Base-by-base conservation (phyloP, 1,140 invertebrate species). In the Temnothorax longispinosus region DNA sequence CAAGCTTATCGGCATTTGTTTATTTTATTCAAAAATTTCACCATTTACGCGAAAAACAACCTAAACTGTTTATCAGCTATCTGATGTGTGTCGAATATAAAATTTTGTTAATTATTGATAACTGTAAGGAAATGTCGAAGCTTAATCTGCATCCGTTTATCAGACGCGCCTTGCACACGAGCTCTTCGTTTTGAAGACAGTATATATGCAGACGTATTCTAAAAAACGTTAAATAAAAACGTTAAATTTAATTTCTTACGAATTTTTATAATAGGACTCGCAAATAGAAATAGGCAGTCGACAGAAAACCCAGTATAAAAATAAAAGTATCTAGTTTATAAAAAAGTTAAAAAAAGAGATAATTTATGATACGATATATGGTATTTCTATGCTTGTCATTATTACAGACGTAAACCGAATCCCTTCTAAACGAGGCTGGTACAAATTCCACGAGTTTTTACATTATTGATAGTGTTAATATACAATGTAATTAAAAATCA, bases 401-500 rank as follows among this genome's bases (percentile, higher is more conserved):
- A 52, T 50, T 4, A 52, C 15, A 52, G 27, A 54, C 10, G 6
- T 27, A 52, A 52, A 35, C 1, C 32, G 15, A 52, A 47, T 21
- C 27, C 13, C 15, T 41, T 27, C 27, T 41, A 11, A 60, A 18
- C 6, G 15, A 21, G 13, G 6, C 54, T 41, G 6, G 1, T 21
- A 32, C n/a, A 69, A 71, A 54, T 81, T 69, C 21, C 1, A n/a
- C 18, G 27, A 71, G 5, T 47, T 58, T 71, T 44, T 69, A 44
- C 47, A 67, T 81, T 56, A 81, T 69, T 50, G 65, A 81, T 81
- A 18, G 18, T 38, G 41, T 71, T 71, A 81, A 71, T 21, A 32
- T 60, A 27, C 18, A 74, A 62, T 75, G 15, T 74, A 52, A 84
- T 84, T 50, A 75, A 84, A 84, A 84, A 84, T 84, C 69, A 75